phyloP scores from a whole-genome alignment of 2,113 vertebrate genomes.

The Caretta caretta region DNA sequence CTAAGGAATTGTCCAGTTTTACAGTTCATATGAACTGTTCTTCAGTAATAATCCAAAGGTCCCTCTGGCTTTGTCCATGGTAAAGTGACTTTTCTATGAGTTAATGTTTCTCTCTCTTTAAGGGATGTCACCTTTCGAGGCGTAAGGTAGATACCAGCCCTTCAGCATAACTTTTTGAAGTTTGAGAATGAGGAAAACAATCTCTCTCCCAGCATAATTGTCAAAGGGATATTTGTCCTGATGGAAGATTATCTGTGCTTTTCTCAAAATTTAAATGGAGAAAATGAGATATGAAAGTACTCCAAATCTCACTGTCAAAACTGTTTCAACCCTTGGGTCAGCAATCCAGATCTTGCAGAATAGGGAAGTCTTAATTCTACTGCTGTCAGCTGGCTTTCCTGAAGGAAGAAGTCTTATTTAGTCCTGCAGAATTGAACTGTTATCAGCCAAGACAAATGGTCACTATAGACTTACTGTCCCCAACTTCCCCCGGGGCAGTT shows the following conservation, averaged over 20 bases:
- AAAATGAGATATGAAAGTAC: no score
- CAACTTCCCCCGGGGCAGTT: neutral
- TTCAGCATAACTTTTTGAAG: neutral
- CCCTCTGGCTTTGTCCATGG: fast-evolving
- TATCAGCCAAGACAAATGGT: neutral
- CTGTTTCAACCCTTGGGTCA: neutral
- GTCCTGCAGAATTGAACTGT: neutral
- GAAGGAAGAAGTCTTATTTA: neutral
- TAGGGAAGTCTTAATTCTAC: neutral
- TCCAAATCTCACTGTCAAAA: neutral
- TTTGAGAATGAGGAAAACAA: neutral
- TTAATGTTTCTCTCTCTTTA: neutral
- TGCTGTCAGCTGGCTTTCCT: neutral
- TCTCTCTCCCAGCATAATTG: neutral
- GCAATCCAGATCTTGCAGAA: neutral
- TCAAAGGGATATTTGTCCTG: neutral
- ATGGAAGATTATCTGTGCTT: neutral
- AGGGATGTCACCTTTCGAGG: neutral
- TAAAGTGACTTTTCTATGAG: neutral
- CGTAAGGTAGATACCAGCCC: neutral
- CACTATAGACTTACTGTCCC: neutral
- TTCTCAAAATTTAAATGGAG: neutral
- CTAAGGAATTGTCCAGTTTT: neutral
- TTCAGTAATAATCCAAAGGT: neutral
- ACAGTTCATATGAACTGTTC: neutral